Evolutionary conservation across 2,113 vertebrate genomes (phyloP).

Genomic region (Prunella himalayana): DNA sequence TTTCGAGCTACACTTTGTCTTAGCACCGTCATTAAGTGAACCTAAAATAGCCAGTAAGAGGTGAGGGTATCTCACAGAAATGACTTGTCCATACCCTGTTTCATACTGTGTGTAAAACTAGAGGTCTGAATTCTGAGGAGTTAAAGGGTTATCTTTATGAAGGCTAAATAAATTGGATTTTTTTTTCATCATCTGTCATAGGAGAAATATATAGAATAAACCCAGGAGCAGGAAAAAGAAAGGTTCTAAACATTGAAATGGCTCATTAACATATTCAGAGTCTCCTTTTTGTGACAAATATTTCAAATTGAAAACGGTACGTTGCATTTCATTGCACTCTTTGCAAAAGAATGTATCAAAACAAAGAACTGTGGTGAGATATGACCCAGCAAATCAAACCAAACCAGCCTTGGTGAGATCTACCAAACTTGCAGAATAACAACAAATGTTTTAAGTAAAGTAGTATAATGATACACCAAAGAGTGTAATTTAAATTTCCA

Average conservation of each 20-base stretch:
- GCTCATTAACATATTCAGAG: neutral
- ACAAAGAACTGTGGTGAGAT: neutral
- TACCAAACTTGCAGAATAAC: neutral
- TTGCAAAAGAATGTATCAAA: neutral
- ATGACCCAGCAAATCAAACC: neutral
- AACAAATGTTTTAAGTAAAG: neutral
- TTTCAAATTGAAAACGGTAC: neutral
- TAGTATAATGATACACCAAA: neutral
- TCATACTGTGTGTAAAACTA: neutral
- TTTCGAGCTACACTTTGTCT: neutral
- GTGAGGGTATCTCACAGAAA: neutral
- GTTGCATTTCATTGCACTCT: neutral
- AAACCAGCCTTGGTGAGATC: neutral
- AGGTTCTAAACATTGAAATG: neutral
- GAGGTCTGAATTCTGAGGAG: neutral
- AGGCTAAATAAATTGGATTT: neutral
- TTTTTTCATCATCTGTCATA: neutral
- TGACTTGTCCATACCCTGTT: neutral
- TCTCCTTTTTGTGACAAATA: neutral
- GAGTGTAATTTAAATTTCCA: neutral
- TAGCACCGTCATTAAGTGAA: neutral
- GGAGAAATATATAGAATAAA: neutral
- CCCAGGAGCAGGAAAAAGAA: neutral
- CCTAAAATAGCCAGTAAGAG: neutral
- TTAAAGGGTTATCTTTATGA: neutral